Conservation (phyloP, 1,140 invertebrate genomes). For the Drosophila guanche region DNA sequence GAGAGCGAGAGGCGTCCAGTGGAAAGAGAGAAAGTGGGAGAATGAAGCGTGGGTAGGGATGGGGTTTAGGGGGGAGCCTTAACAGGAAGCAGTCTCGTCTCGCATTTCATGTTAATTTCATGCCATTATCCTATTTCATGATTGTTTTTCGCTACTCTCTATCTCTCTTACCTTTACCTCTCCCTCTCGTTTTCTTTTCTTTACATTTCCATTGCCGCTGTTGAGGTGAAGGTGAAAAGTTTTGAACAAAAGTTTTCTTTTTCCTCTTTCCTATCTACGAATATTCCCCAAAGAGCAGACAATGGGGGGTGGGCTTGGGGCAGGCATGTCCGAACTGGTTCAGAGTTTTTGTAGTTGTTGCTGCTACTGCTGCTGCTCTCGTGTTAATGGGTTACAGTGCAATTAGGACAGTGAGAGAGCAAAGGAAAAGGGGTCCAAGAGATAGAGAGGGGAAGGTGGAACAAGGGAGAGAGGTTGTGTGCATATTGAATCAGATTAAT, state of each 20-base stretch:
- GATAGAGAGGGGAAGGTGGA: not conserved
- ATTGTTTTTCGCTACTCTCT: slow-evolving; percentile 33
- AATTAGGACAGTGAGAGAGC: slow-evolving; percentile 69
- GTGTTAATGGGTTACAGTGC: slow-evolving; percentile 79
- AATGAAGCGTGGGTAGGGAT: too few species aligned
- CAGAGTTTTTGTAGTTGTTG: slow-evolving; percentile 14
- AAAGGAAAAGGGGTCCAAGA: not conserved
- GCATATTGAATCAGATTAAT: slow-evolving; percentile 52
- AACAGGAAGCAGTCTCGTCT: slow-evolving; percentile 19
- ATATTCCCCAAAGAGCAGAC: slow-evolving; percentile 34
- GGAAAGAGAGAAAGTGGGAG: too few species aligned
- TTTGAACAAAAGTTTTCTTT: slow-evolving; percentile 48
- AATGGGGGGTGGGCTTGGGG: slow-evolving; percentile 9
- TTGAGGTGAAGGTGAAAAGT: slow-evolving; percentile 78
- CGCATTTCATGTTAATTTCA: slow-evolving; percentile 60
- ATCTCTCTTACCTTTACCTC: slow-evolving; percentile 27
- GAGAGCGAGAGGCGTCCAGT: too few species aligned
- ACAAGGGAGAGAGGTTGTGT: not conserved
- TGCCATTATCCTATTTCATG: slow-evolving; percentile 19
- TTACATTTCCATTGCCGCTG: slow-evolving; percentile 28
- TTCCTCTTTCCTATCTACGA: slow-evolving; percentile 26
- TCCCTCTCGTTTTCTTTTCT: slow-evolving; percentile 24
- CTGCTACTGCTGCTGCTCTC: slow-evolving; percentile 23
- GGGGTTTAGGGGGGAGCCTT: too few species aligned
- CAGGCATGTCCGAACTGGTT: slow-evolving; percentile 44